Evolutionary conservation across 1,140 invertebrate species (phyloP), one percentile per base, ranked within the genome.

Genomic region (Eufriesea mexicana): DNA sequence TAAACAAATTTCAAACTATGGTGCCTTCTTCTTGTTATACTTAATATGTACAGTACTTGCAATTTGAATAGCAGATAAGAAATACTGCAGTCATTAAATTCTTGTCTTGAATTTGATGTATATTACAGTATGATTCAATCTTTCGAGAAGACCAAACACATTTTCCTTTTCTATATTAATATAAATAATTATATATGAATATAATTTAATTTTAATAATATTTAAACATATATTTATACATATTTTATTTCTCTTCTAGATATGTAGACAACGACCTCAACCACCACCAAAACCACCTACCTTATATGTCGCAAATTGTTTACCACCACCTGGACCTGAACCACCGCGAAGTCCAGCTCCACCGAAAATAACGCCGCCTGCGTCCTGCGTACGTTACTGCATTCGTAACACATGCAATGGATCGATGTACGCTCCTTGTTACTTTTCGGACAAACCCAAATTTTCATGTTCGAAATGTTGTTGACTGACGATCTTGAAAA

Each of bases 311-410:
- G 85, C 85, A 23, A 79, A 70, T 74, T 89, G 90, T 55, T 76
- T 80, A 18, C 35, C 81, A 79, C 74, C 57, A 42, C 66, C 79
- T 51, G 61, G 66, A 42, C 59, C 72, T 8, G 25, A 67, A 14
- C 64, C 74, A 59, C 80, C 73, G 61, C n/a, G 8, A 9, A 51
- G 68, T 16, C 57, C 72, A 23, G 67, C 79, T 23, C 35, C 83
- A 5, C 42, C 75, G 20, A 91, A 89, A 79, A 81, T 88, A 71
- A 7, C 67, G 75, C 79, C 78, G 28, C 84, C 90, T 12, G 14
- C 77, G 12, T 89, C 86, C 12, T 71, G 84, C 2, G 86, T 90
- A n/a, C 84, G 73, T 72, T 90, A 87, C 25, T 89, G 89, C 23
- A 78, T 91, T 68, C 77, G 64, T 62, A 82, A 67, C 51, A 79